Percentiles rank a stretch among this genome's conserved stretches.
Conservation (phyloP, 2,113 vertebrate genomes). For the Brachyhypopomus gauderio region DNA sequence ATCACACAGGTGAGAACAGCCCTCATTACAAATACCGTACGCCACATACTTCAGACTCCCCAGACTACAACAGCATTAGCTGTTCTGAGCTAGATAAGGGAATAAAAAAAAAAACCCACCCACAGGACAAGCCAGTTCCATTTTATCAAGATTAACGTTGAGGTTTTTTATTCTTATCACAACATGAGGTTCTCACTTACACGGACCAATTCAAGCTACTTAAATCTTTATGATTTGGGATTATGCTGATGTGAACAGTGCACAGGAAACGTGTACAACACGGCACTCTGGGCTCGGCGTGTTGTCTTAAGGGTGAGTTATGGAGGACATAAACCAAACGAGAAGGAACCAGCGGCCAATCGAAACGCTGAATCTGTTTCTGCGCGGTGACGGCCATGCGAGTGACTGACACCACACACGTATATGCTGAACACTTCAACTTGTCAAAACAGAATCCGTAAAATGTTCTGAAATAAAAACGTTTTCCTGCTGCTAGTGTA, state of each 20-base stretch:
- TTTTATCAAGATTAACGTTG: not conserved
- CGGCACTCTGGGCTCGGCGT: not conserved
- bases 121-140: not conserved
- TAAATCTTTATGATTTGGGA: not conserved
- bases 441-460: constrained; percentile 51
- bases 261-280: not conserved
- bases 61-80: constrained; percentile 1
- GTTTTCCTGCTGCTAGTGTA: constrained; percentile 45
- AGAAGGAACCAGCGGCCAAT: constrained; percentile 15
- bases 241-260: not conserved
- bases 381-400: constrained; percentile 17
- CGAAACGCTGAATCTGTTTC: not conserved
- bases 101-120: not conserved
- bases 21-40: constrained; percentile 18
- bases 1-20: constrained; percentile 36
- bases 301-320: not conserved
- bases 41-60: not conserved
- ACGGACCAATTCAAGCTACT: not conserved
- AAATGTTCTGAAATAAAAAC: constrained; percentile 45
- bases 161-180: not conserved
- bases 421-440: constrained; percentile 36
- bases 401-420: constrained; percentile 28
- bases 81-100: not conserved
- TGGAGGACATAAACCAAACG: not conserved
- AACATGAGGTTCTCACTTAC: no score